These are phyloP conservation scores for Caenorhabditis drosophilae DNA, from an alignment of 2,888 invertebrate genomes.

Conservation along the genomic window DNA sequence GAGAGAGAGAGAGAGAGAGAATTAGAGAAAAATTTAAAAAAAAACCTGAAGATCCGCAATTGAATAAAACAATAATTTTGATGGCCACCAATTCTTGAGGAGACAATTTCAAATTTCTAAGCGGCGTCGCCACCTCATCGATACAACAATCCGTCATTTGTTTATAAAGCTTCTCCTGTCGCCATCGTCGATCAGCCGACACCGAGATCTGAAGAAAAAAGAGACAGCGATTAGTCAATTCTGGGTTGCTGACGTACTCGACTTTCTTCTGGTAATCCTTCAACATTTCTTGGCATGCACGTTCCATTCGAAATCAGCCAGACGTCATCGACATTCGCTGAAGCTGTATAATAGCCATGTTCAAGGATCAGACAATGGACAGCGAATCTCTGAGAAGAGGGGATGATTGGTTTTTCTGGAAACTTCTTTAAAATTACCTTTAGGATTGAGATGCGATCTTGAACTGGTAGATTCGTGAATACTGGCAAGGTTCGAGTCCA, in stretches of 20 bases:
- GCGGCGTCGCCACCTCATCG: conserved; percentile 65
- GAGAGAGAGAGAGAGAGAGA: conserved; percentile 10
- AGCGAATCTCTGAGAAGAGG: conserved; percentile 52
- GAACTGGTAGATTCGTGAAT: conserved; percentile 86
- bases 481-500: conserved; percentile 97
- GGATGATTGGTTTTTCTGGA: too few relatives aligned
- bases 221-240: neutral
- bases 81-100: conserved; percentile 63
- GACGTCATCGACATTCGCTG: conserved; percentile 54
- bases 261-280: conserved; percentile 49
- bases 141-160: conserved; percentile 65
- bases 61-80: conserved; percentile 63
- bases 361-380: conserved; percentile 62
- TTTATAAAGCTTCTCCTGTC: conserved; percentile 67
- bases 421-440: conserved; percentile 37
- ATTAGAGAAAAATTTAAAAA: conserved; percentile 1
- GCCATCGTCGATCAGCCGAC: conserved; percentile 63
- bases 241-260: too few relatives aligned
- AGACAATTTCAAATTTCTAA: conserved; percentile 53
- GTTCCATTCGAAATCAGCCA: conserved; percentile 67
- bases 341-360: conserved; percentile 66
- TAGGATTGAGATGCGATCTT: conserved; percentile 80
- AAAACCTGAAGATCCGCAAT: conserved; percentile 49
- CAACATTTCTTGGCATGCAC: conserved; percentile 64
- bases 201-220: conserved; percentile 48